A percentile compares a stretch with the other conserved stretches of the same genome.
These are phyloP conservation scores for Oryzias sinensis DNA, from an alignment of 2,797 vertebrate species.

Conservation along the genomic window DNA sequence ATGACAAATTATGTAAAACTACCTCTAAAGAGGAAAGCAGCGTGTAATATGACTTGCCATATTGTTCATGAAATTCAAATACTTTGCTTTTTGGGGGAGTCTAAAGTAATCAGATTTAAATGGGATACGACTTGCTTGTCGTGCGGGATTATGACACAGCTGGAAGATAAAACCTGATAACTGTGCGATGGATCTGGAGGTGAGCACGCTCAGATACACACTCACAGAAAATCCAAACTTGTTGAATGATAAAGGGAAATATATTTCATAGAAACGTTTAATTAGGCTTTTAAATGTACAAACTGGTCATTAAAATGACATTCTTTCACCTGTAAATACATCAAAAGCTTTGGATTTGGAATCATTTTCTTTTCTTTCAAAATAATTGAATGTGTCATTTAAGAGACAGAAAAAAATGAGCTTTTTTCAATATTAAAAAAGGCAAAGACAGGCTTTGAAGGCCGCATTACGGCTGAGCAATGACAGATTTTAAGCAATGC, in stretches of 20 bases:
- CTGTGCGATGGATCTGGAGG: conserved; percentile 50
- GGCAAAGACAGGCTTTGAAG: no score
- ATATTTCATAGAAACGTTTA: conserved; percentile 18
- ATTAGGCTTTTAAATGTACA: no score
- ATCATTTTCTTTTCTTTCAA: no score
- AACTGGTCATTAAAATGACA: no score
- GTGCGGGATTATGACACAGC: conserved; percentile 69
- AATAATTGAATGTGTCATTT: no score
- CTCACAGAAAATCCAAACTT: conserved; percentile 68
- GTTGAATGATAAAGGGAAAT: conserved; percentile 62
- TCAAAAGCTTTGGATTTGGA: no score
- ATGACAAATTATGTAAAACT: conserved; percentile 83
- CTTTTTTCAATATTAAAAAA: no score
- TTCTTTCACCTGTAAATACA: no score
- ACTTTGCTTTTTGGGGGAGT: conserved; percentile 69
- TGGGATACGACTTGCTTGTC: conserved; percentile 73
- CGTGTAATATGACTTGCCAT: conserved; percentile 83
- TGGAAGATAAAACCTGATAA: conserved; percentile 72
- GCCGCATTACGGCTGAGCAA: no score
- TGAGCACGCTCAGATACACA: conserved; percentile 65
- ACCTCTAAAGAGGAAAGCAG: conserved; percentile 80
- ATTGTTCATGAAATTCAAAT: conserved; percentile 85
- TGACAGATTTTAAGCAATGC: no score
- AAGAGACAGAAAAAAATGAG: no score
- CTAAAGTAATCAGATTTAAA: conserved; percentile 77